Conservation (phyloP, 2,888 invertebrate species). For the Harpalus rufipes region DNA sequence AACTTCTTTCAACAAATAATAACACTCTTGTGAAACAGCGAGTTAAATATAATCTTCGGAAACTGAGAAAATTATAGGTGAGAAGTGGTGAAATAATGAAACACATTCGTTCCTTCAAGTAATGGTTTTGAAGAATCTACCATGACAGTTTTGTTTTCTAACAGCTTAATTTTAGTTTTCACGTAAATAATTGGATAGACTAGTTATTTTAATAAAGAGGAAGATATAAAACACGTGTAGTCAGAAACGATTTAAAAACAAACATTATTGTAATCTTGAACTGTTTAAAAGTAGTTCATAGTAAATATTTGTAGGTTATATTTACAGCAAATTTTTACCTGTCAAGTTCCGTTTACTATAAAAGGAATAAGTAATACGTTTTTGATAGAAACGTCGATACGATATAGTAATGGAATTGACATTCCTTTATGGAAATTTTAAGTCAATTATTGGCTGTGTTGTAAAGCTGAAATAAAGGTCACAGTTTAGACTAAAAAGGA, state of each 20-base stretch:
- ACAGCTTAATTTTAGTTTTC: conserved; percentile 3
- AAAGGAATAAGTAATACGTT: neutral
- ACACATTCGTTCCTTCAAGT: neutral
- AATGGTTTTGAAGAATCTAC: too few relatives aligned
- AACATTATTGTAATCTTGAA: conserved; percentile 2
- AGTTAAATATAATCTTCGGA: conserved; percentile 22
- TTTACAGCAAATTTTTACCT: neutral
- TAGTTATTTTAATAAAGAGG: too few relatives aligned
- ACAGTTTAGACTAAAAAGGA: neutral
- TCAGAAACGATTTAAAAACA: neutral
- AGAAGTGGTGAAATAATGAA: conserved; percentile 8
- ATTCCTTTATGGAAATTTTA: neutral
- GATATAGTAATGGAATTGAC: neutral
- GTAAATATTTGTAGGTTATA: conserved; percentile 1
- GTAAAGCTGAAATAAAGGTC: neutral
- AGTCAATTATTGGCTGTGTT: neutral
- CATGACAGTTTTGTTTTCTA: neutral
- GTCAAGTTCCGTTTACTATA: neutral
- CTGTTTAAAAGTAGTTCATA: neutral
- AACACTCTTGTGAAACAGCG: conserved; percentile 12
- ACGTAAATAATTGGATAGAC: neutral
- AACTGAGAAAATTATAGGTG: conserved; percentile 21
- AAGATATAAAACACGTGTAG: neutral
- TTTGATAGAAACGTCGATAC: neutral
- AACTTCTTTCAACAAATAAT: conserved; percentile 3